A percentile compares a stretch with the other conserved stretches of the same genome.
phyloP scores from a whole-genome alignment of 2,113 vertebrate genomes.

The Lipotes vexillifer region DNA sequence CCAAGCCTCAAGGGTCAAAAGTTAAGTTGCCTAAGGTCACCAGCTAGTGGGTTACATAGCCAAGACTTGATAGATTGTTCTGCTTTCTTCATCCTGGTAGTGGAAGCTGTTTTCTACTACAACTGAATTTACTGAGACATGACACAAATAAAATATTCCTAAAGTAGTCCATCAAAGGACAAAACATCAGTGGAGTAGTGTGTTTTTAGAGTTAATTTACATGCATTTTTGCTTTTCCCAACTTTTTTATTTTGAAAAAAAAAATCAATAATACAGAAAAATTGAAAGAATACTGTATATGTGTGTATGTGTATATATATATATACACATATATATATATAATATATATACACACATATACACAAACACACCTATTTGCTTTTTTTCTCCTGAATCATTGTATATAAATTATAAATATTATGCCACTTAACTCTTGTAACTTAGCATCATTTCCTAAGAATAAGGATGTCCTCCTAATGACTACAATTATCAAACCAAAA shows the following conservation, averaged over 20 bases:
- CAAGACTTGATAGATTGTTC: background rate
- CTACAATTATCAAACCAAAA: background rate
- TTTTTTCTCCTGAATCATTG: background rate
- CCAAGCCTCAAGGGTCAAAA: background rate
- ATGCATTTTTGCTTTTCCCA: background rate
- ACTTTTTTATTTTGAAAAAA: constrained; percentile 26
- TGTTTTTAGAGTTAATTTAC: background rate
- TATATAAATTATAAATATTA: background rate
- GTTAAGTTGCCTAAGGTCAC: background rate
- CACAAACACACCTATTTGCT: background rate
- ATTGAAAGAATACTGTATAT: background rate
- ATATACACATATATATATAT: background rate
- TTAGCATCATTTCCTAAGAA: background rate
- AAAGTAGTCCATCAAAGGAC: background rate
- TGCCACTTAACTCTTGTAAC: background rate
- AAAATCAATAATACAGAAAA: background rate
- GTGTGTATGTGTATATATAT: background rate
- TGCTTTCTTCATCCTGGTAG: background rate
- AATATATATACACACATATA: background rate
- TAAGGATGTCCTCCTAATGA: background rate
- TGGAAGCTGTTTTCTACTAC: background rate
- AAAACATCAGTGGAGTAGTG: background rate
- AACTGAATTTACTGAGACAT: background rate
- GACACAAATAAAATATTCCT: constrained; percentile 10
- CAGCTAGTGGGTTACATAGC: background rate